Conservation (phyloP, 1,140 invertebrate species). For the Caenorhabditis tropicalis region DNA sequence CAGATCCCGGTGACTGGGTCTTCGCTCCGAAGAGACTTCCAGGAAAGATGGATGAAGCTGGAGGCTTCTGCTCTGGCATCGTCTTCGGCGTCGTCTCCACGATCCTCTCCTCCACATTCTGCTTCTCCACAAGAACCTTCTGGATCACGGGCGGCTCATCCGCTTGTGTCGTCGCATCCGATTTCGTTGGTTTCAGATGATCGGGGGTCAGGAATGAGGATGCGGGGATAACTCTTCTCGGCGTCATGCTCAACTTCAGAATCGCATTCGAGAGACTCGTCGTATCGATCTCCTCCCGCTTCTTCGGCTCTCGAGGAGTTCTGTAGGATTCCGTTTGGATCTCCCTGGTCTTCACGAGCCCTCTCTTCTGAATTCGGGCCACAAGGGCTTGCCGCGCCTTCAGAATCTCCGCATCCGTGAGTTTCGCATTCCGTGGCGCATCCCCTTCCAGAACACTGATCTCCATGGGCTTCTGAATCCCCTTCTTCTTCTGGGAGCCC, state of each 20-base stretch:
- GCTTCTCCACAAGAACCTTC: background rate
- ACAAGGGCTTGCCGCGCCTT: background rate
- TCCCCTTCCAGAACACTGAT: background rate
- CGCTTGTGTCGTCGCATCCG: constrained; percentile 8
- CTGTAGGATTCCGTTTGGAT: background rate
- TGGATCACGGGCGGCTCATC: background rate
- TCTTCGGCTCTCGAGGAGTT: background rate
- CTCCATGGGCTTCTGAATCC: background rate
- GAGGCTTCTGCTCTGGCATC: background rate
- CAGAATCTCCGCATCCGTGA: background rate
- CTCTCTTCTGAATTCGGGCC: background rate
- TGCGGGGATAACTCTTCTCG: background rate
- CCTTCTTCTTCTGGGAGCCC: background rate
- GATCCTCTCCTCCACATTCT: no score
- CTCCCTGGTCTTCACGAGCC: background rate
- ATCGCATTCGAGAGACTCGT: background rate
- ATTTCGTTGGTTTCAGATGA: background rate
- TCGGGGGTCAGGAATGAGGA: background rate
- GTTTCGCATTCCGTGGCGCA: background rate
- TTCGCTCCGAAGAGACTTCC: no score
- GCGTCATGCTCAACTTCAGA: constrained; percentile 11
- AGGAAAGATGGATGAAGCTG: background rate
- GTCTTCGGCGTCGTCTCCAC: background rate
- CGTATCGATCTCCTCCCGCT: background rate
- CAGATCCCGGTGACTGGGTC: no score